phyloP scores from a whole-genome alignment of 2,113 vertebrate species.

The Eulemur macaco region DNA sequence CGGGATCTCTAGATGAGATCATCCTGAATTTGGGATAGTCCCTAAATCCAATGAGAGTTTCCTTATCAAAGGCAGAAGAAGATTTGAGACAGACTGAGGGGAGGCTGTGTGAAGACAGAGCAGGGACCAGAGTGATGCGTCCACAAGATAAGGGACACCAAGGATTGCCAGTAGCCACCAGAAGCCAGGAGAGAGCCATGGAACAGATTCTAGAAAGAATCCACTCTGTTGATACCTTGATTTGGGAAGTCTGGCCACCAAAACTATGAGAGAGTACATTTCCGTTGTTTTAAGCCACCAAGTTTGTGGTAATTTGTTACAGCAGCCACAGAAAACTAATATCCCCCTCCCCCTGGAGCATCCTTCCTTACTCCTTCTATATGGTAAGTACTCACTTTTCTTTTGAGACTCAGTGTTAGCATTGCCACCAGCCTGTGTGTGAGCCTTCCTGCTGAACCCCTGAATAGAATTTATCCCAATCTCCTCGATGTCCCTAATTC shows the following conservation, averaged over 20 bases:
- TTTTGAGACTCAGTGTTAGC: not conserved
- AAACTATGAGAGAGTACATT: not conserved
- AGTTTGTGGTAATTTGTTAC: not conserved
- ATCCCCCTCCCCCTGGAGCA: not conserved
- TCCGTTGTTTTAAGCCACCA: not conserved
- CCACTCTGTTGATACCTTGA: not conserved
- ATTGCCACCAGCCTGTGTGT: not conserved
- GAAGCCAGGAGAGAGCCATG: not conserved
- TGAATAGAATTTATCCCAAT: not conserved
- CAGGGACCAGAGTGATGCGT: rapidly evolving
- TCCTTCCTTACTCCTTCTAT: not conserved
- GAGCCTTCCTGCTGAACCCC: not conserved
- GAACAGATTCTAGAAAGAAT: not conserved
- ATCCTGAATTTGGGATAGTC: not conserved
- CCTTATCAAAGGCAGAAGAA: not conserved
- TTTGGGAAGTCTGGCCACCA: not conserved
- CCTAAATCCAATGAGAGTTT: not conserved
- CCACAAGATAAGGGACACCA: not conserved
- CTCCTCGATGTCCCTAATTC: not conserved
- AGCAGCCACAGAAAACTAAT: not conserved
- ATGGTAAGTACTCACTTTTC: not conserved
- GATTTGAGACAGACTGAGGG: not conserved
- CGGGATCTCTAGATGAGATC: not conserved
- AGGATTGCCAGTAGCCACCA: rapidly evolving
- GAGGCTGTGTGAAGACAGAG: rapidly evolving